Base-by-base conservation (phyloP, 1,140 invertebrate species). In the Teleopsis dalmanni region DNA sequence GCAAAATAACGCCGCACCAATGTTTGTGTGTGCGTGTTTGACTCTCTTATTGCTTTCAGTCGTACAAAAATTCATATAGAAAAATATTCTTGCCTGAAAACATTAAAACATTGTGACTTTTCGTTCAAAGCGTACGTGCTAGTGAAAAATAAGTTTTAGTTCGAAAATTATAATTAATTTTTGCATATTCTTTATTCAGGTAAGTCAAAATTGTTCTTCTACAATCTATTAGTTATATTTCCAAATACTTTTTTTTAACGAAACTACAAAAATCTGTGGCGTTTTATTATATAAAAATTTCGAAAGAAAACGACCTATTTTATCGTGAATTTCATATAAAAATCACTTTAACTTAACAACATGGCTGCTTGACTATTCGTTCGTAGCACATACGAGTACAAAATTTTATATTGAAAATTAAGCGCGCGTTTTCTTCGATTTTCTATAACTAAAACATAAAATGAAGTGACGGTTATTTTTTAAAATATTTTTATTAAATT, bases 131-230 rank as follows among this genome's bases (percentile, higher is more conserved):
- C n/a, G n/a, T n/a, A n/a, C n/a, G n/a, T n/a, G n/a, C n/a, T n/a
- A n/a, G n/a, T n/a, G 35, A 46, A 46, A 14, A 35, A 31, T 8
- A 38, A 38, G 27, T 37, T 52, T 52, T 52, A 36, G 40, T 48
- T 45, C 26, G 3, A 36, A n/a, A 52, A 52, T 48, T 52, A 5
- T 37, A 22, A 18, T 21, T 18, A 26, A 48, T 47, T 36, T 43
- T 43, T 48, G 45, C 47, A 8, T 38, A 16, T 42, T 36, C 43
- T 43, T 43, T 37, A 2, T 31, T 47, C 31, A 29, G 50, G 45
- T 48, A 48, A 48, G 45, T 52, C 38, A 43, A 52, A 52, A 48
- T 27, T 44, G 38, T 34, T 21, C 21, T 34, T 43, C 50, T 35
- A 52, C 7, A 18, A 52, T 25, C 33, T 14, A 21, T 42, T 34